Base-by-base conservation (phyloP, 1,140 invertebrate genomes). In the Anastrepha obliqua region DNA sequence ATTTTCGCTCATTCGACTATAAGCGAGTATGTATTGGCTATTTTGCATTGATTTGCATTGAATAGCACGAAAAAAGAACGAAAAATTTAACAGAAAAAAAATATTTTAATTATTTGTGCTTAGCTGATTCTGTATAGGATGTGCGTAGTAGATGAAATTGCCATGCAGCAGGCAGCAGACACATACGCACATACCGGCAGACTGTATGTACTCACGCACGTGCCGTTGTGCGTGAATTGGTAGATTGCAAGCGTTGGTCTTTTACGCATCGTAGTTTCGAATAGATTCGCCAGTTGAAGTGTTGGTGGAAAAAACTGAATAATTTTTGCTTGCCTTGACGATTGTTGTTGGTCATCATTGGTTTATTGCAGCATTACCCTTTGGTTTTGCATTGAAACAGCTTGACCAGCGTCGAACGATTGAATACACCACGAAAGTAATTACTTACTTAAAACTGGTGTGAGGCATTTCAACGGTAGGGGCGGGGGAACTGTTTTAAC, bases 41-140 rank as follows among this genome's bases (percentile, higher is more conserved):
- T 51, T 55, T 81, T n/a, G n/a, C 17, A 81, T 81, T 81, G 74
- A 81, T 81, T 81, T 55, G 42, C 17, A 55, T 55, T 3, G 60
- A 62, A 62, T 62, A 17, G 60, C 60, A 62, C 8, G 15, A n/a
- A 78, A 81, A 55, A 81, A 81, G 47, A 11, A 13, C 20, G 47
- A 47, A 11, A 47, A 81, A 20, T 17, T 17, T 11, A 55, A 55
- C 29, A 55, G 2, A 78, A 9, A 42, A 51, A 29, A 81, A 81
- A 20, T 17, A 81, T 81, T 81, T 81, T 29, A 81, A 81, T 81
- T 81, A 81, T 81, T 81, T 81, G 44, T 51, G 74, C 74, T 81
- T 81, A 55, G 74, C 47, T 81, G 74, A 51, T 81, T 55, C 29
- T 55, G 47, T 55, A 55, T 81, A n/a, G 74, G 47, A 58, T 81